Percentiles rank a stretch among this genome's conserved stretches.
Conservation (phyloP, 2,113 vertebrate genomes). For the Baryphthengus martii region DNA sequence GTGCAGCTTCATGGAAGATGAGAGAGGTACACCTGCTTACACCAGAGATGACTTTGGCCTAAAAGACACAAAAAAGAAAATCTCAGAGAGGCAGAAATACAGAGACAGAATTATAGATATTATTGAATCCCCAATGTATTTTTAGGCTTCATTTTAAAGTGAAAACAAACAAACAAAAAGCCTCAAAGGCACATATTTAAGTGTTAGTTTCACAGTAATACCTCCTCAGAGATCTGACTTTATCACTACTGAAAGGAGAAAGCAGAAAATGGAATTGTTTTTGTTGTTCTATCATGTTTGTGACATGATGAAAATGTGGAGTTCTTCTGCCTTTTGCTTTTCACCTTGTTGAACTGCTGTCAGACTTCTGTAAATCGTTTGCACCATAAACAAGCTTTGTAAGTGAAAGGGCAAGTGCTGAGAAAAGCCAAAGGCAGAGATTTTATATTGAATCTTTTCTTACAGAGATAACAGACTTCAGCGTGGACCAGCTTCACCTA, state of each 20-base stretch:
- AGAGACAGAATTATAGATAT: not conserved
- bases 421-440: slow-evolving; percentile 68
- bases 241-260: slow-evolving; percentile 59
- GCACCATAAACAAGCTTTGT: slow-evolving; percentile 69
- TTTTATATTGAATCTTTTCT: slow-evolving; percentile 50
- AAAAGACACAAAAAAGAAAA: not conserved
- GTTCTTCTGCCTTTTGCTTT: slow-evolving; percentile 67
- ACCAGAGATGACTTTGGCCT: not conserved
- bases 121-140: slow-evolving; percentile 12
- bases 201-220: slow-evolving; percentile 58
- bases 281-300: slow-evolving; percentile 63
- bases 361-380: slow-evolving; percentile 70
- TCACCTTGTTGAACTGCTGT: slow-evolving; percentile 72
- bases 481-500: not conserved
- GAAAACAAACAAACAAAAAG: slow-evolving; percentile 35
- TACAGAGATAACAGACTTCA: slow-evolving; percentile 35
- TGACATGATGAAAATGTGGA: slow-evolving; percentile 50
- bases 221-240: slow-evolving; percentile 64
- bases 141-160: slow-evolving; percentile 54
- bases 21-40: not conserved
- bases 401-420: slow-evolving; percentile 70
- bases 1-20: not conserved
- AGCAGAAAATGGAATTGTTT: slow-evolving; percentile 66
- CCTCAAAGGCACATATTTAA: slow-evolving; percentile 50
- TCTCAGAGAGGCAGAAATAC: not conserved